These are phyloP conservation scores for Sigmodon hispidus DNA, from an alignment of 2,113 vertebrate species.

Conservation along the genomic window DNA sequence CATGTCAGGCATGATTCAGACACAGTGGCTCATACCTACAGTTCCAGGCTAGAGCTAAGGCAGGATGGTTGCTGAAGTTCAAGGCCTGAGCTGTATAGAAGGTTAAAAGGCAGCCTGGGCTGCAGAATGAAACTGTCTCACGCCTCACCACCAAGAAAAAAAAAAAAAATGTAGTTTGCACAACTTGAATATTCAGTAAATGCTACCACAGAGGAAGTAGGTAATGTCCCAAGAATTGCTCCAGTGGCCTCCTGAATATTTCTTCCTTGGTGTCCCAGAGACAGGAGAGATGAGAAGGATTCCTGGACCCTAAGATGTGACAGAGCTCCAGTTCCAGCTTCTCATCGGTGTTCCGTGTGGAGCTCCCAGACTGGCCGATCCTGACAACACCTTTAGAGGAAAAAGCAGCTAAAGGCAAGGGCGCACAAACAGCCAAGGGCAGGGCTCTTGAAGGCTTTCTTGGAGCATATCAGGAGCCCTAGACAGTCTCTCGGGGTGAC, in stretches of 20 bases:
- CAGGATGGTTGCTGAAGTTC: background rate
- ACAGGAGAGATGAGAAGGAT: background rate
- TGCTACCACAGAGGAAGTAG: background rate
- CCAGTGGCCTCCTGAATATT: background rate
- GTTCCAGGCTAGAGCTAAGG: background rate
- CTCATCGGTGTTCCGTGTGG: too few species aligned
- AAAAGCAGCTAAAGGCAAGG: background rate
- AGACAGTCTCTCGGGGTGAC: background rate
- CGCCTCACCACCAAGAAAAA: background rate
- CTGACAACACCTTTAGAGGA: background rate
- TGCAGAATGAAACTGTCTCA: background rate
- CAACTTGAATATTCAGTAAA: background rate
- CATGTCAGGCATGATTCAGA: background rate
- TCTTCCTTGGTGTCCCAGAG: background rate
- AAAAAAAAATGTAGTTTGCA: background rate
- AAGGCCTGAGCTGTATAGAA: background rate
- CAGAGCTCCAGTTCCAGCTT: background rate
- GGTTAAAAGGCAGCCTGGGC: background rate
- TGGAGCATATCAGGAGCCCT: background rate
- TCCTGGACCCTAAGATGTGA: background rate
- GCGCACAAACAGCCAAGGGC: background rate
- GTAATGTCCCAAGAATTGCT: background rate
- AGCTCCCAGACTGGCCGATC: background rate
- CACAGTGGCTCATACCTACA: background rate
- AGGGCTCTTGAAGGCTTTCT: background rate